A percentile compares a stretch with the other conserved stretches of the same genome.
phyloP scores from a whole-genome alignment of 2,797 vertebrate species.

The Xiphorhynchus erythropygius region DNA sequence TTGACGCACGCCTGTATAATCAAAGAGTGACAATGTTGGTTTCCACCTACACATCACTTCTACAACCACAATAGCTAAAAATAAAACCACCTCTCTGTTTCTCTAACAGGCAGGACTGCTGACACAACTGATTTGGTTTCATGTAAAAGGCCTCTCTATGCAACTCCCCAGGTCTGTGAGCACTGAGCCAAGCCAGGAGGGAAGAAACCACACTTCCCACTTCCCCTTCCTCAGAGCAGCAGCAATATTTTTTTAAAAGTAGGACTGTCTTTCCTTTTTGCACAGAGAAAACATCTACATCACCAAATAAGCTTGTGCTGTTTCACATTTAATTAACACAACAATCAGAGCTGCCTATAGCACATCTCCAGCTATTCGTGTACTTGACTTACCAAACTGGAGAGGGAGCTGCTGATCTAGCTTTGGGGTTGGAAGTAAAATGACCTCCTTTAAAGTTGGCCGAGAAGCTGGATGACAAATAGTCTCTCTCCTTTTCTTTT shows the following conservation, averaged over 20 bases:
- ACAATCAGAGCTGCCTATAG: neutral
- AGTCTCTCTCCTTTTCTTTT: slow-evolving; percentile 84
- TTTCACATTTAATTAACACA: neutral
- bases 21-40: neutral
- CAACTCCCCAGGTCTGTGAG: neutral
- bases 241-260: neutral
- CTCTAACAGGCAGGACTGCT: neutral
- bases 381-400: slow-evolving; percentile 83
- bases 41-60: neutral
- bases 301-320: neutral
- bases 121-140: neutral
- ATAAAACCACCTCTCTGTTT: neutral
- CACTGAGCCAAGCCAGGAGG: neutral
- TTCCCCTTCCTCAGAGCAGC: neutral
- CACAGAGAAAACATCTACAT: neutral
- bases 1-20: slow-evolving; percentile 72
- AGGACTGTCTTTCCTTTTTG: neutral
- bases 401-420: slow-evolving; percentile 80
- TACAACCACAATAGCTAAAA: neutral
- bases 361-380: neutral
- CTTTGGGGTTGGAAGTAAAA: slow-evolving; percentile 81
- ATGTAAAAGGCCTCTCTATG: neutral
- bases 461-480: slow-evolving; percentile 83
- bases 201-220: neutral
- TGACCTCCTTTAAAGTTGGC: slow-evolving; percentile 75